These are phyloP conservation scores for Leucania comma DNA, from an alignment of 2,888 invertebrate genomes.

Conservation along the genomic window DNA sequence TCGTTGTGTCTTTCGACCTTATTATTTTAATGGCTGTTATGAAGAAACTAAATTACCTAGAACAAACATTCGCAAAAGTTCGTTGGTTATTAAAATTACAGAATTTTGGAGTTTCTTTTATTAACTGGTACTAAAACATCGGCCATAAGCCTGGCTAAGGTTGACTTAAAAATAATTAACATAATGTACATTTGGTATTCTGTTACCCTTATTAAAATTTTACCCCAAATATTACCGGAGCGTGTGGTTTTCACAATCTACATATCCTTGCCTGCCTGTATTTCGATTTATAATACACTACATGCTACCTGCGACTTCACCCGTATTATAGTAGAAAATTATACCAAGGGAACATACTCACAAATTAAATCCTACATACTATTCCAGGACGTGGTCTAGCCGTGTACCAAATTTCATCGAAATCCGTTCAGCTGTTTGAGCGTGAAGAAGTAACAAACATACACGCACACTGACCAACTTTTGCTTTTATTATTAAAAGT, in stretches of 20 bases:
- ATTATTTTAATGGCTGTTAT: slow-evolving; percentile 19
- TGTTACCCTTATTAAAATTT: slow-evolving; percentile 3
- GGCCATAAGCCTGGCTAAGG: background rate
- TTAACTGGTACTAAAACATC: background rate
- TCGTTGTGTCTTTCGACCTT: slow-evolving; percentile 9
- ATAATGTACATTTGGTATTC: slow-evolving; percentile 3
- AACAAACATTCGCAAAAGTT: background rate
- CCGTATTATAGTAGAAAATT: too few relatives aligned
- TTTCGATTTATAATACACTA: too few relatives aligned
- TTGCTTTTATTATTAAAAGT: too few relatives aligned
- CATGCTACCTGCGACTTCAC: too few relatives aligned
- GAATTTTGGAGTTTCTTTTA: background rate
- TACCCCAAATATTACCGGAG: background rate
- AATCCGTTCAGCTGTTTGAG: too few relatives aligned
- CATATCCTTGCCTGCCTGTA: background rate
- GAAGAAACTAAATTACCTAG: background rate
- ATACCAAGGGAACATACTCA: too few relatives aligned
- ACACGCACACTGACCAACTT: too few relatives aligned
- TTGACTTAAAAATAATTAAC: slow-evolving; percentile 11
- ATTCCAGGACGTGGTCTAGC: too few relatives aligned
- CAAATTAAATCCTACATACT: too few relatives aligned
- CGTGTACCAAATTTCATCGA: too few relatives aligned
- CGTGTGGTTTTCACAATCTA: slow-evolving; percentile 17
- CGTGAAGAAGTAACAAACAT: too few relatives aligned
- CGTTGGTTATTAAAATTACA: background rate